Evolutionary conservation across 1,140 invertebrate genomes (phyloP), one percentile per base, ranked within the genome.

Genomic region (Drosophila willistoni): DNA sequence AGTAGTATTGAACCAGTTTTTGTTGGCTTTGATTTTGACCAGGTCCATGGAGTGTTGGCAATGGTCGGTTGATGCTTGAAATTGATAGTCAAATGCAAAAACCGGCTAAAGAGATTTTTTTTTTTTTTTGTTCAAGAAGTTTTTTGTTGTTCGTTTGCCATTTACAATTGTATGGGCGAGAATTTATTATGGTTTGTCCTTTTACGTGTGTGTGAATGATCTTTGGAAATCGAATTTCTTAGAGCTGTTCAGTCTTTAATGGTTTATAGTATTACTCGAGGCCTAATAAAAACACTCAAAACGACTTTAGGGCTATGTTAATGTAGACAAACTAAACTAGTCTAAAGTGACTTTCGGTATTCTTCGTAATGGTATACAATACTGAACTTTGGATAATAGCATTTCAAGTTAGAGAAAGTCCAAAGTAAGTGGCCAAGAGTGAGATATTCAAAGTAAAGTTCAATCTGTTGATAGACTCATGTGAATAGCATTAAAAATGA

Each of bases 71-170:
- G 29, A 29, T 29, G 6, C 29, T 7, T 29, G 29, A 29, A 29
- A 29, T 29, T 29, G 29, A 29, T 29, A 29, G 29, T 64, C 39
- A 44, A 67, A 66, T 22, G 41, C 83, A 36, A 87, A 86, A 86
- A 86, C 83, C 84, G 83, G 84, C 79, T 89, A 77, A 78, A 87
- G 29, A 81, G 81, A 86, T 79, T 83, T 87, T 71, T 29, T 29
- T 29, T 29, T n/a, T n/a, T n/a, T n/a, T 29, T 57, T 68, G 75
- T 39, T 71, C 71, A 83, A 86, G 79, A 87, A 87, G 83, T 87
- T 85, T 86, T 82, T 72, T 75, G 76, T 86, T 86, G 83, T 69
- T 73, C 83, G 72, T 76, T 89, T 86, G 83, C 79, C 83, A 87
- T 87, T 86, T 81, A 39, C 56, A 63, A 51, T 63, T 61, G 7